Conservation (phyloP, 2,797 vertebrate genomes). For the Hyperoplus immaculatus region DNA sequence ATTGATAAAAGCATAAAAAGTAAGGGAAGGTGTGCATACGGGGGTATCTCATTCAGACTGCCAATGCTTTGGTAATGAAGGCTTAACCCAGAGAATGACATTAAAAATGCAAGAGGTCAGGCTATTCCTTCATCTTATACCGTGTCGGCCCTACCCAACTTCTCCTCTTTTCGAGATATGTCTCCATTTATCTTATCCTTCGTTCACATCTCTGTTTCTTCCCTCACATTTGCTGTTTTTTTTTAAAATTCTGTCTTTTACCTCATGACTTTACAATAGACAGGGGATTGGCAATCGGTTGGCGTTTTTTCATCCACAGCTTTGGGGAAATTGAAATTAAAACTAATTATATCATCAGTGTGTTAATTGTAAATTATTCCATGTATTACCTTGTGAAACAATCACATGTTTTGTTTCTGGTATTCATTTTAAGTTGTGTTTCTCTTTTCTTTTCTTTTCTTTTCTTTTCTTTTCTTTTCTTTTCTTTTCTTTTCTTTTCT, state of each 20-base stretch:
- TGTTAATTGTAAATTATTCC: background rate
- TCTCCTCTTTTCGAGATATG: background rate
- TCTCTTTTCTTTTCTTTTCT: no score
- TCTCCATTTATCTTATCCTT: background rate
- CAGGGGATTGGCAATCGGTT: background rate
- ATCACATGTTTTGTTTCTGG: background rate
- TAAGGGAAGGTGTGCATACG: background rate
- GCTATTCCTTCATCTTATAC: slow-evolving; percentile 16
- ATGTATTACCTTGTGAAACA: background rate
- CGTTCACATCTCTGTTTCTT: background rate
- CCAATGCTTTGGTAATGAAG: slow-evolving; percentile 23
- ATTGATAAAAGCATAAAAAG: background rate
- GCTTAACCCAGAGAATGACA: slow-evolving; percentile 26
- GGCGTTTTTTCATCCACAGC: background rate
- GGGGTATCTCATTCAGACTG: background rate
- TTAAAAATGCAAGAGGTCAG: slow-evolving; percentile 39
- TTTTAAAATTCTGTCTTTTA: background rate
- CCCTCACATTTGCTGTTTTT: background rate
- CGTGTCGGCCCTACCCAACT: background rate
- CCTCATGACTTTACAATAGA: background rate
- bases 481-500: no score
- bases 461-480: no score
- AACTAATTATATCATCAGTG: background rate
- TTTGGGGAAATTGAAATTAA: background rate
- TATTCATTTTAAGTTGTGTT: background rate